Evolutionary conservation across 2,797 vertebrate genomes (phyloP), one percentile per base, ranked within the genome.

Genomic region (Lutjanus argentimaculatus): DNA sequence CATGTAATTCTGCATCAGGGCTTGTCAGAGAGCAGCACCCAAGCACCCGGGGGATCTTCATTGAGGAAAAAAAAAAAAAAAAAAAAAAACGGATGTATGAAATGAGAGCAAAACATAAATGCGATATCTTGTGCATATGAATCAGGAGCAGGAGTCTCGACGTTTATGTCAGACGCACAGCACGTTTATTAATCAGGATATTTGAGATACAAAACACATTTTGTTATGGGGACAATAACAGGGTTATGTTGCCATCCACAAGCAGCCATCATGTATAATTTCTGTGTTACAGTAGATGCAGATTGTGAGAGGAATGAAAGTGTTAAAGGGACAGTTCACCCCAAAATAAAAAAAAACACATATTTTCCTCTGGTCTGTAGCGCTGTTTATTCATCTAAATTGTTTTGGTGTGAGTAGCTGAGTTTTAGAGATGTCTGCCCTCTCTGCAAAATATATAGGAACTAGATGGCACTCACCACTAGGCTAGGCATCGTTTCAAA

Each of bases 181-280:
- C 68, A 72, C 79, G 48, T 94, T 94, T 94, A 93, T 92, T 94
- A 85, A 85, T 90, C 59, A 76, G 71, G 67, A 77, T 67, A 77
- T 89, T 75, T 76, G 57, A 84, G 83, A 90, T 88, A 90, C 88
- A 92, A 91, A 91, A 90, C 85, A 92, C 81, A 79, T 57, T 67
- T 74, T 67, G 85, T 80, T 83, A 87, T 73, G 82, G 85, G 25
- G 70, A 84, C n/a, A 79, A 65, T 59, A 80, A 89, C 73, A 85
- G 57, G 88, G 82, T 92, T 92, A 89, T 57, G 53, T 64, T 84
- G 79, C 74, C 84, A 51, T 74, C 74, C 51, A 74, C 43, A 48
- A 79, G 65, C 75, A 87, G 73, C 61, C 55, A 56, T 52, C 40
- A 67, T 67, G 19, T 22, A 42, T 58, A 9, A 53, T 68, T 70